Evolutionary conservation across 2,888 invertebrate genomes (phyloP).

Genomic region (Lycia hirtaria): DNA sequence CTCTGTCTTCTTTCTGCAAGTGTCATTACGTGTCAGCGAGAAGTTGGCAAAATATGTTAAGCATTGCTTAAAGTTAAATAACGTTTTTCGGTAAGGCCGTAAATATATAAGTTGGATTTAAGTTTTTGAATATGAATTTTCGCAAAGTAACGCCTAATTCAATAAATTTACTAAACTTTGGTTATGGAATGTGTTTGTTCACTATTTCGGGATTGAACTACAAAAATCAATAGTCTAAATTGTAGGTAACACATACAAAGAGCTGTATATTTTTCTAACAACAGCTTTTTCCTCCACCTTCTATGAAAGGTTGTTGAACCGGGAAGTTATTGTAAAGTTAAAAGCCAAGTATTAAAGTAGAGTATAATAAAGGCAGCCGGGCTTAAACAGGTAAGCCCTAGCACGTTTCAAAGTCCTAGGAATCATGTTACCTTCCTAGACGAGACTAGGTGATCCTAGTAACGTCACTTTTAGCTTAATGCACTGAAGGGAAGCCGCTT

Average conservation of each 20-base stretch:
- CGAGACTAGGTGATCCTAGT: conserved; percentile 59
- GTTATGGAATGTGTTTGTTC: no score
- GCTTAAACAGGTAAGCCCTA: conserved; percentile 64
- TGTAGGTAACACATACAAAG: background rate
- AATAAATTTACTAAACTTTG: no score
- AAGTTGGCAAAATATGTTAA: no score
- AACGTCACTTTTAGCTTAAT: conserved; percentile 50
- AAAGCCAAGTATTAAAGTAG: conserved; percentile 64
- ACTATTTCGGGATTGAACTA: no score
- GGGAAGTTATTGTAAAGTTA: conserved; percentile 48
- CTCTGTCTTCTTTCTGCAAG: no score
- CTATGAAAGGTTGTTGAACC: conserved; percentile 33
- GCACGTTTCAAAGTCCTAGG: conserved; percentile 55
- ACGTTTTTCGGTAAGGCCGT: no score
- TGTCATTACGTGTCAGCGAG: no score
- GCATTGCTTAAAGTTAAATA: no score
- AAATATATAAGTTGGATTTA: no score
- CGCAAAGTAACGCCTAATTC: no score
- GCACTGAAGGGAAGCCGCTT: background rate
- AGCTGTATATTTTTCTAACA: background rate
- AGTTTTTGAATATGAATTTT: no score
- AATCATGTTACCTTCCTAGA: conserved; percentile 70
- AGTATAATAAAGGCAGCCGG: conserved; percentile 64
- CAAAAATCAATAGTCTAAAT: no score
- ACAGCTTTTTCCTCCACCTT: background rate